Evolutionary conservation across 2,888 invertebrate species (phyloP).

Genomic region (Ashinkailepas kermadecensis): DNA sequence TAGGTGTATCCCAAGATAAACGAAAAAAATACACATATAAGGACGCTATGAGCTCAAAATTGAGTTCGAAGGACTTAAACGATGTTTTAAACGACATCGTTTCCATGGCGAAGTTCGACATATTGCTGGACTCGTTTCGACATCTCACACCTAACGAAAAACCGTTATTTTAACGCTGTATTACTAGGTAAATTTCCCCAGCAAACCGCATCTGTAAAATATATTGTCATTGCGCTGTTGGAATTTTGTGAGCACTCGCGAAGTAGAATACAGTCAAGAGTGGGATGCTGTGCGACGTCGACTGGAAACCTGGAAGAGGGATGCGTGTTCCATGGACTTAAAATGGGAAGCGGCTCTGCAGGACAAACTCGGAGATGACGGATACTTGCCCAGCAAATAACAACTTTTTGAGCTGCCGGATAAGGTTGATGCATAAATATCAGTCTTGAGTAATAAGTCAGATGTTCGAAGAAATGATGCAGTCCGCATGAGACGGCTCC

Average conservation of each 20-base stretch:
- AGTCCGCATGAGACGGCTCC: background rate
- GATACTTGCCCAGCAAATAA: background rate
- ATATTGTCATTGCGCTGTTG: background rate
- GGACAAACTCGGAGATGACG: background rate
- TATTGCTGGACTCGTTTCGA: too few relatives aligned
- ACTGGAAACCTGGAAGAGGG: background rate
- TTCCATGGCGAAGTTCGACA: too few relatives aligned
- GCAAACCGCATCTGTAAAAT: background rate
- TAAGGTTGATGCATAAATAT: background rate
- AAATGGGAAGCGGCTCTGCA: background rate
- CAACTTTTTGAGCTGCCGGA: background rate
- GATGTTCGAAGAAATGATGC: background rate
- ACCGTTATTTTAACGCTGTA: too few relatives aligned
- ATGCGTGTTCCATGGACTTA: background rate
- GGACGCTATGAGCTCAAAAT: too few relatives aligned
- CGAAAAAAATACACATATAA: too few relatives aligned
- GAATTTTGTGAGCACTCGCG: background rate
- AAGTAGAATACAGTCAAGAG: background rate
- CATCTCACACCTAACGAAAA: too few relatives aligned
- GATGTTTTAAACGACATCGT: too few relatives aligned
- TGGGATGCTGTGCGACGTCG: background rate
- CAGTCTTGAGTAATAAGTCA: background rate
- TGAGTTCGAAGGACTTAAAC: too few relatives aligned
- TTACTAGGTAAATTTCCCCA: background rate
- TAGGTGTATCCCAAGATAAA: too few relatives aligned